These are phyloP conservation scores for Botia kubotai DNA, from an alignment of 2,797 vertebrate species.

Conservation along the genomic window DNA sequence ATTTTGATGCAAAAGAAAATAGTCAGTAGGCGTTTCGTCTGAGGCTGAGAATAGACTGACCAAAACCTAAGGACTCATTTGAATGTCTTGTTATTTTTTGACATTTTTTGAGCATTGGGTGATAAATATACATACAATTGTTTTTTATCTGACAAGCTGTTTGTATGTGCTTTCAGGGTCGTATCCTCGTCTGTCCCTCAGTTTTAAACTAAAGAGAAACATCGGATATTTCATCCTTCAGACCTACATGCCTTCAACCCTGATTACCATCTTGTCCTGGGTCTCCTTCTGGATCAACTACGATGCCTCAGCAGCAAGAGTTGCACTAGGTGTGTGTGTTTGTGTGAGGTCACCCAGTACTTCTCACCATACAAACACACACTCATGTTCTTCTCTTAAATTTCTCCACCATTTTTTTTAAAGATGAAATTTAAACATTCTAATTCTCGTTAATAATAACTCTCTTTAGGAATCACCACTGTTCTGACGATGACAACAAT, in stretches of 20 bases:
- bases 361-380: not conserved
- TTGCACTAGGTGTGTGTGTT: conserved; percentile 85
- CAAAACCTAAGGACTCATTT: not conserved
- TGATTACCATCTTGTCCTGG: conserved; percentile 95
- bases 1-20: not conserved
- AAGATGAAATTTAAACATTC: not conserved
- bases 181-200: conserved; percentile 90
- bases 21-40: too few relatives aligned
- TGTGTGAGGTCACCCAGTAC: not conserved
- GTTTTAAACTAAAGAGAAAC: conserved; percentile 94
- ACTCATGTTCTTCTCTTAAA: not conserved
- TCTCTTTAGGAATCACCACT: conserved; percentile 87
- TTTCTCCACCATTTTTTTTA: not conserved
- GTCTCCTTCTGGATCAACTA: conserved; percentile 98
- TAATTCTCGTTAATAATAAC: conserved; percentile 23
- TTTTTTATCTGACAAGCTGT: not conserved
- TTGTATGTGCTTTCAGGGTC: conserved; percentile 77
- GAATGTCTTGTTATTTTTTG: not conserved
- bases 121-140: too few relatives aligned
- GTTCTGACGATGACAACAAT: conserved; percentile 96
- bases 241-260: conserved; percentile 93
- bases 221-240: conserved; percentile 97
- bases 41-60: not conserved
- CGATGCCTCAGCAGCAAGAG: conserved; percentile 93
- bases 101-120: too few relatives aligned